These are phyloP conservation scores for Prolemur simus DNA, from an alignment of 2,113 vertebrate genomes.

Conservation along the genomic window DNA sequence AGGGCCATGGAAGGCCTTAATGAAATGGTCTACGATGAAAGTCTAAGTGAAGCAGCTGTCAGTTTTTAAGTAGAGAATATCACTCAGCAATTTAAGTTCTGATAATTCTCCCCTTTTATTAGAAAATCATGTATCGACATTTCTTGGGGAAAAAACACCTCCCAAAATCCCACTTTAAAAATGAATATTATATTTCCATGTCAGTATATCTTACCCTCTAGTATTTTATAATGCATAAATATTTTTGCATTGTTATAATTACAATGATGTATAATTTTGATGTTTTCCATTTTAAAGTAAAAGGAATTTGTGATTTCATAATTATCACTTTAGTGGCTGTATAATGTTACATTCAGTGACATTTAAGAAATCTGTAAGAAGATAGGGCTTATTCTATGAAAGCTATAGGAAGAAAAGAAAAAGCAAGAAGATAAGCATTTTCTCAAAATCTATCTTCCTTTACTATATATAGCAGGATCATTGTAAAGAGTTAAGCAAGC, in stretches of 20 bases:
- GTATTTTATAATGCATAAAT: background rate
- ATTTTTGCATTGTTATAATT: slow-evolving; percentile 17
- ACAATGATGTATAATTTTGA: background rate
- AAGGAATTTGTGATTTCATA: slow-evolving; percentile 24
- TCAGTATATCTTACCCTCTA: slow-evolving; percentile 12
- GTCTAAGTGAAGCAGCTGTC: background rate
- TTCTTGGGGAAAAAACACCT: background rate
- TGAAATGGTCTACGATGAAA: background rate
- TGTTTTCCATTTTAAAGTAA: slow-evolving; percentile 6
- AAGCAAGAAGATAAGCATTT: background rate
- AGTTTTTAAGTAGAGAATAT: background rate
- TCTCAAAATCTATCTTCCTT: background rate
- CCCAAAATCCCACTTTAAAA: background rate
- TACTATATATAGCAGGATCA: background rate
- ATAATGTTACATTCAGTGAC: background rate
- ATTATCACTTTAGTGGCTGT: background rate
- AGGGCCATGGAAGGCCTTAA: background rate
- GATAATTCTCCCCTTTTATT: background rate
- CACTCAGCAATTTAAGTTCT: slow-evolving; percentile 4
- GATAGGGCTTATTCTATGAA: background rate
- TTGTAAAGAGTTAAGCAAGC: slow-evolving; percentile 25
- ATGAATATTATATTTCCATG: slow-evolving; percentile 34
- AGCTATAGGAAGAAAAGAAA: background rate
- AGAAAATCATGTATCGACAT: background rate
- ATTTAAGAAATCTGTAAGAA: slow-evolving; percentile 28